Percentiles rank a stretch among this genome's conserved stretches.
phyloP scores from a whole-genome alignment of 2,113 vertebrate species.

The Bubo blakistoni region DNA sequence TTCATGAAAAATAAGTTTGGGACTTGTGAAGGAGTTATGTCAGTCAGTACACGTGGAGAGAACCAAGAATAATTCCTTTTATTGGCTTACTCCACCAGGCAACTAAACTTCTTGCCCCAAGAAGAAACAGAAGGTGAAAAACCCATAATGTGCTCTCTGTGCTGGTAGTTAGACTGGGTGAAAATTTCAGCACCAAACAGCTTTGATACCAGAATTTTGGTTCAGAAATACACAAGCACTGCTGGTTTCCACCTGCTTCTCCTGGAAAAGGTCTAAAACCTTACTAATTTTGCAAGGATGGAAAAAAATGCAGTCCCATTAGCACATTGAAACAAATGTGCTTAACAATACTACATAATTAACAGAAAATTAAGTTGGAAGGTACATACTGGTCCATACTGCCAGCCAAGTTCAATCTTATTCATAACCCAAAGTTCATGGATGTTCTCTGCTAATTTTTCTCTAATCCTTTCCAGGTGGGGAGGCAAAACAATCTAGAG shows the following conservation, averaged over 20 bases:
- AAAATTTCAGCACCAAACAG: background rate
- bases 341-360: background rate
- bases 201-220: background rate
- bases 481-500: conserved; percentile 88
- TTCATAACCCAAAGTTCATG: conserved; percentile 99
- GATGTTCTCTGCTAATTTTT: conserved; percentile 95
- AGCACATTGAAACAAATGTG: background rate
- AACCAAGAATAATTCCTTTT: background rate
- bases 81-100: background rate
- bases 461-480: conserved; percentile 90
- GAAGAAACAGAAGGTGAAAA: background rate
- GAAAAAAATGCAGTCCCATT: background rate
- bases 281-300: background rate
- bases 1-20: background rate
- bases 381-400: conserved; percentile 85
- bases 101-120: background rate
- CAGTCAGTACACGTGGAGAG: background rate
- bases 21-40: background rate
- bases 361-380: conserved; percentile 12
- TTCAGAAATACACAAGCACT: background rate
- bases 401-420: conserved; percentile 96
- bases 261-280: background rate
- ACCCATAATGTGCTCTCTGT: background rate
- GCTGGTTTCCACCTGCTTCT: background rate
- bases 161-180: background rate